These are phyloP conservation scores for Hypomesus transpacificus DNA, from an alignment of 2,113 vertebrate species.

Conservation along the genomic window DNA sequence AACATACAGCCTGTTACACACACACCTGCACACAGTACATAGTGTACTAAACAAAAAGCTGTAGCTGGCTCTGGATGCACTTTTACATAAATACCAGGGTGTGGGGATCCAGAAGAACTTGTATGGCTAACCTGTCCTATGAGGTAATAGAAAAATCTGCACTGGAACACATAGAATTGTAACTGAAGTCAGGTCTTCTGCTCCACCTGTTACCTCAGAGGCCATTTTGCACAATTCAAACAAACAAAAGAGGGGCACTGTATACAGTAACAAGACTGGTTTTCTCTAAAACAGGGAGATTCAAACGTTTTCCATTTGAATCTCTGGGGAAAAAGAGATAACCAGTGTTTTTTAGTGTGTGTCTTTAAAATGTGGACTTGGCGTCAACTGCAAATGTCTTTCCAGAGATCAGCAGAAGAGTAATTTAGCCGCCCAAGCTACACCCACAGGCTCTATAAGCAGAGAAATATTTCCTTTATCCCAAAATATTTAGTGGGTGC, in stretches of 20 bases:
- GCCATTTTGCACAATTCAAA: slow-evolving; percentile 17
- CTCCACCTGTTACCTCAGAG: background rate
- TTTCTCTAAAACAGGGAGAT: background rate
- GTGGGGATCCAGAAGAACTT: background rate
- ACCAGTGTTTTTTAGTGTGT: background rate
- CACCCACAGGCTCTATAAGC: no score
- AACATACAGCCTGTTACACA: background rate
- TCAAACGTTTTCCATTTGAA: background rate
- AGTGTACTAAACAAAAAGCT: background rate
- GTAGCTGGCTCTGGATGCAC: background rate
- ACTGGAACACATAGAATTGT: background rate
- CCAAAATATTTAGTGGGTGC: no score
- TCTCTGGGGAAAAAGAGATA: background rate
- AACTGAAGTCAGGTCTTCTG: background rate
- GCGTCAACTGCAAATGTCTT: no score
- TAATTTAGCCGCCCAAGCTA: no score
- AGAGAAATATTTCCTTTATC: no score
- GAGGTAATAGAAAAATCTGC: background rate
- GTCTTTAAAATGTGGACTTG: no score
- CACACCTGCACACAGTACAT: background rate
- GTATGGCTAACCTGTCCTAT: background rate
- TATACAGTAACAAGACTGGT: background rate
- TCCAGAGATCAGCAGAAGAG: no score
- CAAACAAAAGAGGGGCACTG: background rate
- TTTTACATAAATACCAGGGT: background rate